Evolutionary conservation across 2,113 vertebrate species (phyloP), one percentile per base, ranked within the genome.

Genomic region (Xenotilapia caudafasciata): DNA sequence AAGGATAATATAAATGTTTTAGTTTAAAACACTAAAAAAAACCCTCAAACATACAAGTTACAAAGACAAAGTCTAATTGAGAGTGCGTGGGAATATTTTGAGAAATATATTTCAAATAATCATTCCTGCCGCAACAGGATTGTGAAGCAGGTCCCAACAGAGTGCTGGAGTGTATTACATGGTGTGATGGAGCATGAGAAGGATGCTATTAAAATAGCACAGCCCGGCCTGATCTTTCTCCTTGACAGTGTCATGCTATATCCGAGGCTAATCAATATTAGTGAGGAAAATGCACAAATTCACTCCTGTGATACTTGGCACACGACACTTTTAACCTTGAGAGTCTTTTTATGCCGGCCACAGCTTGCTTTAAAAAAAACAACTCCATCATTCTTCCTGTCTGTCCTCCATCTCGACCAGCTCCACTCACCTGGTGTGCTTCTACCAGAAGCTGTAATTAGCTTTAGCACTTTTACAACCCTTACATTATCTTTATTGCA

Each of bases 401-500:
- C 40, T 58, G 65, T 84, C 53, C 55, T 84, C 35, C 80, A 68
- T 83, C 79, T 86, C 60, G 9, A 42, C 75, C 85, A 9, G 40
- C 53, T 68, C 86, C 60, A 12, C 77, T 90, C 85, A 88, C 89
- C 85, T 86, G 68, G 19, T 15, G 60, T 49, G 31, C 45, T 28
- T 82, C 81, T 75, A 85, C 86, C 86, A 83, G 55, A 58, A 58
- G 55, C 26, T 80, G 15, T 94, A 94, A 93, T 95, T 94, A 94
- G 83, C 86, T 82, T 92, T 87, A 92, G 84, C 87, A 77, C 81
- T 90, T 95, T 94, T 93, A 94, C 91, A 92, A 89, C 82, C 86
- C 70, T 90, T 87, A 91, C 90, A 93, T 94, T 94, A 94, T 93
- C 93, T 95, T 94, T 92, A 92, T 82, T 89, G 92, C 91, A 80